Conservation (phyloP, 2,113 vertebrate genomes). For the Erpornis zantholeuca region DNA sequence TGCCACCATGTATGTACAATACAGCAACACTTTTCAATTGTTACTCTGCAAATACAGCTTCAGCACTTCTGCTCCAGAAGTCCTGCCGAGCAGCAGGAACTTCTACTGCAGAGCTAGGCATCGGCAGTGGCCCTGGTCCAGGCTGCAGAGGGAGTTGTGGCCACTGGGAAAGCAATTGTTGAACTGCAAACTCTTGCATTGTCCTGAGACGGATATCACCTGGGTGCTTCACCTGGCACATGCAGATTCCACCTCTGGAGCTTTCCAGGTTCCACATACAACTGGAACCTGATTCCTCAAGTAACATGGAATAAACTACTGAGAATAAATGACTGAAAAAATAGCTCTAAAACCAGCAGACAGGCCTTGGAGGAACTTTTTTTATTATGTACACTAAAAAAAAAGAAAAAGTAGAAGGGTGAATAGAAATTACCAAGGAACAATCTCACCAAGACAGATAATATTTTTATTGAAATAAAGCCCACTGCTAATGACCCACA, state of each 20-base stretch:
- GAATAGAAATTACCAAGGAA: not conserved
- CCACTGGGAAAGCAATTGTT: rapidly evolving
- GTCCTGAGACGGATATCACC: not conserved
- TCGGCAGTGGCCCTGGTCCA: not conserved
- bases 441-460: not conserved
- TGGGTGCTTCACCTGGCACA: not conserved
- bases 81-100: not conserved
- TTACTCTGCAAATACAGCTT: not conserved
- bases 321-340: not conserved
- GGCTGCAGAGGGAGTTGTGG: not conserved
- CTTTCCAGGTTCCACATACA: not conserved
- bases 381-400: not conserved
- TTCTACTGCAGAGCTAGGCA: not conserved
- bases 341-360: not conserved
- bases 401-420: not conserved
- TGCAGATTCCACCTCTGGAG: not conserved
- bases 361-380: not conserved
- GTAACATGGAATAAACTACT: not conserved
- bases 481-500: not conserved
- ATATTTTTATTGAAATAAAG: not conserved
- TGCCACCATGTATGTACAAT: rapidly evolving
- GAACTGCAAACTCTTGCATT: not conserved
- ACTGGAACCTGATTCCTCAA: not conserved
- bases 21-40: not conserved
- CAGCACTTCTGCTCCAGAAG: not conserved